These are phyloP conservation scores for Burhinus oedicnemus DNA, from an alignment of 2,113 vertebrate genomes.

Conservation along the genomic window DNA sequence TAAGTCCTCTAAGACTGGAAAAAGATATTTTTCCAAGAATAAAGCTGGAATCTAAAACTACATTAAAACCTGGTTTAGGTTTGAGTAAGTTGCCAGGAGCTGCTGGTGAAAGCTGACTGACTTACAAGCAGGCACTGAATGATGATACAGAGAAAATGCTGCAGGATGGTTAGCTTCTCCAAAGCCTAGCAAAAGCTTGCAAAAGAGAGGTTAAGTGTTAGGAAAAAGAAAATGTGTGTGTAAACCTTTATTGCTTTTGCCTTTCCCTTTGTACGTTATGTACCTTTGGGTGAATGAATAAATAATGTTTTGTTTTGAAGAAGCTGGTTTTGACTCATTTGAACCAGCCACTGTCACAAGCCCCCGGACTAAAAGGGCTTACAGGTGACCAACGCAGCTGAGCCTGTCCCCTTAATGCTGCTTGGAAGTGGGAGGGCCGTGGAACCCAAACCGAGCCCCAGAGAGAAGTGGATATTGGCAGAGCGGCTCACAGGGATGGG, in stretches of 20 bases:
- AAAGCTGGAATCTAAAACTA: neutral
- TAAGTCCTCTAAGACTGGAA: neutral
- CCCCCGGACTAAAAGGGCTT: neutral
- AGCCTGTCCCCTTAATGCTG: neutral
- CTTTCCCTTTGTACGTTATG: neutral
- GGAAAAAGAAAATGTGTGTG: neutral
- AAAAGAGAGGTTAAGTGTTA: neutral
- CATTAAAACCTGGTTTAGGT: neutral
- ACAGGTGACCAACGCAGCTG: rapidly evolving
- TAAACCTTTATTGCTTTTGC: neutral
- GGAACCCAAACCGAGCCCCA: neutral
- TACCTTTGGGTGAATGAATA: neutral
- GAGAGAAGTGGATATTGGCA: rapidly evolving
- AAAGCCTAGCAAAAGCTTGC: neutral
- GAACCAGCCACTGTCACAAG: neutral
- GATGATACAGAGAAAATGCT: neutral
- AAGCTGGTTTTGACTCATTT: neutral
- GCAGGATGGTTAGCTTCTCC: neutral
- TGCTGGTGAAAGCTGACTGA: neutral
- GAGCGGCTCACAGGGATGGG: neutral
- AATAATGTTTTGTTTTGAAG: neutral
- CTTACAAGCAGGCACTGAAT: neutral
- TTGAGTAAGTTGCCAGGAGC: neutral
- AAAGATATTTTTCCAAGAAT: neutral
- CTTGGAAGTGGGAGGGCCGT: neutral